Evolutionary conservation across 2,113 vertebrate genomes (phyloP).

Genomic region (Sinocyclocheilus rhinocerous): DNA sequence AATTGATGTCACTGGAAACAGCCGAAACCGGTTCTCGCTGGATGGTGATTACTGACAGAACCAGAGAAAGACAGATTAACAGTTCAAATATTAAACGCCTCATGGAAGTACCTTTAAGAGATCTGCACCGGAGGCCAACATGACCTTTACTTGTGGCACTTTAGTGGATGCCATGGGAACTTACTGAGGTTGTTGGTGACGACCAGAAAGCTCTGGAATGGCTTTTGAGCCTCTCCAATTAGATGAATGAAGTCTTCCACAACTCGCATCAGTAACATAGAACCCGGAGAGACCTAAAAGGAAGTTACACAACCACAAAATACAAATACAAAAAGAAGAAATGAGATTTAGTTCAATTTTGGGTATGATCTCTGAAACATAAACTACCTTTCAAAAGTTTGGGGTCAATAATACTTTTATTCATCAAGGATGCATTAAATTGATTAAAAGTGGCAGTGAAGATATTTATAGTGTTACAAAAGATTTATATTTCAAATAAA

Average conservation of each 20-base stretch:
- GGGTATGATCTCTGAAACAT: neutral
- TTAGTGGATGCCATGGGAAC: constrained; percentile 58
- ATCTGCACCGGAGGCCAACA: neutral
- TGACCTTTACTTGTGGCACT: constrained; percentile 4
- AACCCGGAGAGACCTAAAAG: constrained; percentile 88
- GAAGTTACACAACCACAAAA: constrained; percentile 8
- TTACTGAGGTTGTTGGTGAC: constrained; percentile 96
- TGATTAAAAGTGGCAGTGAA: neutral
- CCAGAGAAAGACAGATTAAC: constrained; percentile 37
- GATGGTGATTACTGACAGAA: constrained; percentile 89
- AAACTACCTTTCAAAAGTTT: neutral
- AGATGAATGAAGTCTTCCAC: constrained; percentile 98
- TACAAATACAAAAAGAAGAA: neutral
- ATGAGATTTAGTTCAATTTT: neutral
- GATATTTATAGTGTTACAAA: neutral
- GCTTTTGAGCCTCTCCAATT: constrained; percentile 87
- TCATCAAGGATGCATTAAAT: neutral
- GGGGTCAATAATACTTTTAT: neutral
- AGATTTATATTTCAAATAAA: neutral
- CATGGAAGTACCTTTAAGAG: neutral
- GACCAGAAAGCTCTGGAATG: constrained; percentile 95
- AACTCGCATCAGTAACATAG: constrained; percentile 92
- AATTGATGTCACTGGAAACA: constrained; percentile 97
- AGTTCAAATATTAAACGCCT: neutral
- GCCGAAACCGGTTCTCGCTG: constrained; percentile 94